Evolutionary conservation across 2,888 invertebrate species (phyloP), one percentile per base, ranked within the genome.

Genomic region (Eucriotettix oculatus): DNA sequence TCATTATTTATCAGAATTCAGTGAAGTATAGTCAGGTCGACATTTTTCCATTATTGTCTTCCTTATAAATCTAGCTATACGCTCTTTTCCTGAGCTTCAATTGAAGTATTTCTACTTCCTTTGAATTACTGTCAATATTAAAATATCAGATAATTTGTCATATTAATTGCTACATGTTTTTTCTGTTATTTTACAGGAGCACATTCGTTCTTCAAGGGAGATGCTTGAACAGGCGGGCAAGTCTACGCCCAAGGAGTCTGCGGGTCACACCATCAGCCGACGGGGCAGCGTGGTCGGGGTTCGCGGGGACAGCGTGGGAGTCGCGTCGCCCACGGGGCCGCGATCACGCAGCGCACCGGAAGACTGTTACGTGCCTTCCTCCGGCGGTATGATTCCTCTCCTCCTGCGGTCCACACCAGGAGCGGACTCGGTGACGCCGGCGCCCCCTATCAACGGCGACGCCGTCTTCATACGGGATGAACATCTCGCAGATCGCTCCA

Each of bases 181-280:
- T 63, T 29, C 3, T 29, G 29, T 29, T 29, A 5, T 29, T 40
- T 71, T 75, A 16, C 75, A 85, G 85, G 85, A 84, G 67, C 83
- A 85, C 71, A 84, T 89, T 68, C 78, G 86, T 10, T 85, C 87
- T 68, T 90, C 90, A 0, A 83, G 87, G 60, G 90, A 90, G 70
- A 82, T 86, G 52, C 74, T 90, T 62, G 86, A 90, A 70, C 82
- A 84, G 69, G 72, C 84, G 65, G 84, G 82, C 42, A 72, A 72
- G 62, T 64, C 69, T 48, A 48, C 48, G 70, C 1, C 59, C 67
- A 61, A 60, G 61, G 52, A 16, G 61, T 53, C 55, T 53, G 62
- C 42, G 55, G 16, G 29, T 29, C 29, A 29, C 29, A 29, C 60
- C 61, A 53, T 62, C 61, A 48, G 48, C 48, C 48, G 58, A 71